Conservation (phyloP, 35 echinoderm and acorn worm species). For the Acanthaster planci region DNA sequence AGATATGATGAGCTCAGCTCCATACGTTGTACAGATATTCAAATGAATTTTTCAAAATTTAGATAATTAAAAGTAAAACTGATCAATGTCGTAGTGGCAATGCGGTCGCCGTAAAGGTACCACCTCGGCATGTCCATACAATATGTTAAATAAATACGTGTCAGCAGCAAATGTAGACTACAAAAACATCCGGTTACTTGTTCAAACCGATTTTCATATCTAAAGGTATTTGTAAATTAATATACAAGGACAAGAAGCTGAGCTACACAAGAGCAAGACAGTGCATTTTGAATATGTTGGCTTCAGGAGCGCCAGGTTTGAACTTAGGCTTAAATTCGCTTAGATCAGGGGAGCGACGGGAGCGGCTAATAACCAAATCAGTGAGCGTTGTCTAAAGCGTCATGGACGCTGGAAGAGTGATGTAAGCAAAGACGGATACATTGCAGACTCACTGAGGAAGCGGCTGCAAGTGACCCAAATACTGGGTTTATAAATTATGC, state of each 20-base stretch:
- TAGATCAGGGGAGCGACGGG: slow-evolving; percentile 13
- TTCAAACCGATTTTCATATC: background rate
- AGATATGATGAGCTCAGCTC: background rate
- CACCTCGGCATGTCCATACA: background rate
- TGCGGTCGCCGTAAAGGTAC: background rate
- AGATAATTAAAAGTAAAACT: slow-evolving; percentile 33
- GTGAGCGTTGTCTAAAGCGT: background rate
- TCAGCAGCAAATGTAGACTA: background rate
- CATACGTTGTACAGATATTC: background rate
- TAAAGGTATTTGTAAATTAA: background rate
- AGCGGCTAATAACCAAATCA: background rate
- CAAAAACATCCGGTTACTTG: background rate
- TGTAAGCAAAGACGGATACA: slow-evolving; percentile 7
- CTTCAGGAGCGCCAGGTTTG: background rate
- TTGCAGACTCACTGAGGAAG: slow-evolving; percentile 19
- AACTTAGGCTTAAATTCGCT: slow-evolving; percentile 12
- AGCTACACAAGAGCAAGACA: background rate
- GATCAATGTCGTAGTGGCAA: slow-evolving; percentile 12
- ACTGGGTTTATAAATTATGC: slow-evolving; percentile 31
- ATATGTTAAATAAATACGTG: slow-evolving; percentile 26
- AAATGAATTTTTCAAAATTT: background rate
- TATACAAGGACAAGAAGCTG: background rate
- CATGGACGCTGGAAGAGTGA: slow-evolving; percentile 8
- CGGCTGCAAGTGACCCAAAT: background rate
- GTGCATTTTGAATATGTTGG: background rate